Conservation (phyloP, 2,888 invertebrate species). For the Apoda limacodes region DNA sequence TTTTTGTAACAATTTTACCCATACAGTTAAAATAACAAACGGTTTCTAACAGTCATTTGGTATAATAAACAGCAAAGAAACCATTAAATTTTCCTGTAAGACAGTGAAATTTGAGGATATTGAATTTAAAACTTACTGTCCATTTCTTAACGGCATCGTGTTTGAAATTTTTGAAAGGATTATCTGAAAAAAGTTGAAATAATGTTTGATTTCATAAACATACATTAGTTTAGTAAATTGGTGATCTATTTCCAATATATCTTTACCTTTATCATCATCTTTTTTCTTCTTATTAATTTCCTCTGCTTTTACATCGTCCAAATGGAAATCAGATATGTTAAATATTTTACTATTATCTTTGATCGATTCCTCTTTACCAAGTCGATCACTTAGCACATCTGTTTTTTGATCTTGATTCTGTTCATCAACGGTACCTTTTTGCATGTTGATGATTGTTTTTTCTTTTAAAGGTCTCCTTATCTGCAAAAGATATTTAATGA, state of each 20-base stretch:
- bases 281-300: conserved; percentile 17
- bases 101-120: too few relatives aligned
- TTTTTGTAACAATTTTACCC: background rate
- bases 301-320: conserved; percentile 25
- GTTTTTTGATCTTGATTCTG: conserved; percentile 17
- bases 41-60: background rate
- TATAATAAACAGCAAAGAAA: conserved; percentile 1
- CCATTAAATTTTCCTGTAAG: too few relatives aligned
- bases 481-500: too few relatives aligned
- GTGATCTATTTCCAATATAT: too few relatives aligned
- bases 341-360: conserved; percentile 24
- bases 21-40: background rate
- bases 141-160: conserved; percentile 36
- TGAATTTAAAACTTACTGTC: conserved; percentile 38
- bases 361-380: conserved; percentile 18
- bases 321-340: conserved; percentile 25
- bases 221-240: too few relatives aligned
- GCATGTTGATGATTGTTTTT: conserved; percentile 25
- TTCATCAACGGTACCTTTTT: conserved; percentile 15
- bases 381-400: too few relatives aligned
- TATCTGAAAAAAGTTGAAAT: conserved; percentile 42
- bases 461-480: conserved; percentile 44
- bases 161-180: conserved; percentile 35
- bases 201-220: too few relatives aligned
- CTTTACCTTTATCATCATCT: conserved; percentile 17